Base-by-base conservation (phyloP, 2,113 vertebrate genomes). In the Mugil cephalus region DNA sequence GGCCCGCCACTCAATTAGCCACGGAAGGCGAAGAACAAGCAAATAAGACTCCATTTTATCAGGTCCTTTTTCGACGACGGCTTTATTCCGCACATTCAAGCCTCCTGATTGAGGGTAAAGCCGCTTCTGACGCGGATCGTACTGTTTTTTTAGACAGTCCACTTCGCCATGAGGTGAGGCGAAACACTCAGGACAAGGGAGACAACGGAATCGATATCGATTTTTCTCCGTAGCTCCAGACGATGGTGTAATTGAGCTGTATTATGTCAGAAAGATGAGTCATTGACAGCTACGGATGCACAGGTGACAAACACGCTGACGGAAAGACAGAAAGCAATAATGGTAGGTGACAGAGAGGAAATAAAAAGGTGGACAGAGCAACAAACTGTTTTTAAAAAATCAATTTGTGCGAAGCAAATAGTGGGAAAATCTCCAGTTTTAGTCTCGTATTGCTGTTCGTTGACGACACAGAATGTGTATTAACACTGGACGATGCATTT, bases 1-100 rank as follows among this genome's bases (percentile, higher is more conserved):
- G 64, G 84, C 68, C 79, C 77, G 72, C 60, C 83, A 82, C 82
- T 86, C 75, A 88, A 82, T 90, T 89, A 88, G 66, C 84, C 59
- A 74, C 42, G 52, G 52, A 56, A 7, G 48, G 67, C 61, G 61
- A 45, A 69, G 62, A 69, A 51, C 40, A 48, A 71, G 71, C 35
- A 15, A 55, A 77, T 51, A 61, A 73, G 71, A 62, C 80, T 80
- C 63, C n/a, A 7, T 79, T 83, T 73, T 81, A 75, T 52, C 55
- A 39, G 58, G 46, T 13, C 13, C 24, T 72, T 82, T n/a, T 79
- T 63, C 12, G 46, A 19, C 46, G 12, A 43, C 21, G 17, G 48
- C 10, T 3, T 64, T n/a, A 38, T 14, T 45, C 8, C 13, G 14
- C 50, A 38, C 21, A 40, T 39, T 68, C 56, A 42, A 35, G 2